Evolutionary conservation across 1,140 invertebrate species (phyloP).

Genomic region (Acromyrmex echinatior): DNA sequence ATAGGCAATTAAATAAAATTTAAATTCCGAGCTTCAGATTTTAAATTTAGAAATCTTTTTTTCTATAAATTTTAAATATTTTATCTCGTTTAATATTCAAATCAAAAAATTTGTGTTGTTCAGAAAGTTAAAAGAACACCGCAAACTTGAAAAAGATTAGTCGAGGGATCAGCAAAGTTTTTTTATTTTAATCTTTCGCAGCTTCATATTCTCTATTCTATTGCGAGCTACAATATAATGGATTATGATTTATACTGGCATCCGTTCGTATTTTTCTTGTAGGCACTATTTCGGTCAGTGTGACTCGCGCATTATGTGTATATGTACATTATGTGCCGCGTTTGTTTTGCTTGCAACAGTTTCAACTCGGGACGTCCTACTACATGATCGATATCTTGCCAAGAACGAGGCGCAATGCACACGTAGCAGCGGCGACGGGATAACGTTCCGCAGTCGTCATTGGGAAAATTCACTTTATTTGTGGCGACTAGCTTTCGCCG

Average conservation of each 20-base stretch:
- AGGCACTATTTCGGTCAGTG: neutral
- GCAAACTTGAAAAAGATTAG: neutral
- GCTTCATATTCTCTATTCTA: neutral
- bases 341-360: conserved; percentile 12
- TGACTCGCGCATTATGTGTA: conserved; percentile 18
- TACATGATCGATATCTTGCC: conserved; percentile 56
- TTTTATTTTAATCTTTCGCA: neutral
- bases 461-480: conserved; percentile 48
- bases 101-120: neutral
- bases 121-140: neutral
- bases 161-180: neutral
- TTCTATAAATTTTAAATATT: too few species aligned
- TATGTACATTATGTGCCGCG: neutral
- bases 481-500: neutral
- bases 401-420: conserved; percentile 23
- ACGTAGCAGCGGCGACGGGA: neutral
- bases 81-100: too few species aligned
- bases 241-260: conserved; percentile 38
- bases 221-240: neutral
- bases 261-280: conserved; percentile 27
- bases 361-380: neutral
- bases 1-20: neutral
- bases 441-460: neutral
- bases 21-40: neutral
- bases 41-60: neutral